A percentile compares a stretch with the other conserved stretches of the same genome.
Evolutionary conservation across 2,113 vertebrate species (phyloP).

Genomic region (Telmatochromis sp.): DNA sequence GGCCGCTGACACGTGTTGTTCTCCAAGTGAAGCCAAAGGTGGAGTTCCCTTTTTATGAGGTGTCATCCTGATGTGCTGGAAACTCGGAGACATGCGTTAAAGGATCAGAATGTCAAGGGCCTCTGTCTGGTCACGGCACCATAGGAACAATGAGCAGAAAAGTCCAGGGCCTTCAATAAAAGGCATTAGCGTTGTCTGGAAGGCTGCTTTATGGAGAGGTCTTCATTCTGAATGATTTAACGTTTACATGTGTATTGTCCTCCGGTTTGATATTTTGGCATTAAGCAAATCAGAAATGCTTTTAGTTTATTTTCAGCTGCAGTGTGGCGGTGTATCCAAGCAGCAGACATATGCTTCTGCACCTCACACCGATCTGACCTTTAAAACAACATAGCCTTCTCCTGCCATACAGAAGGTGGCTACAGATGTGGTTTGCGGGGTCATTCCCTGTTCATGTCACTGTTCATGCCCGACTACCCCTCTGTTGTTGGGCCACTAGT

Average conservation of each 20-base stretch:
- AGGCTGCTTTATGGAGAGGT: background rate
- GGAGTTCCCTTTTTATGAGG: slow-evolving; percentile 62
- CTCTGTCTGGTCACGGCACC: slow-evolving; percentile 39
- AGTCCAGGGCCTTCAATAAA: slow-evolving; percentile 5
- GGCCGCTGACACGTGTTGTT: slow-evolving; percentile 68
- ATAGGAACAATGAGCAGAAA: slow-evolving; percentile 30
- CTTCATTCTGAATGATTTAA: background rate
- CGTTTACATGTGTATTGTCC: background rate
- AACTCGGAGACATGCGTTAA: slow-evolving; percentile 60
- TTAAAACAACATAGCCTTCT: slow-evolving; percentile 57
- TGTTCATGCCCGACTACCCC: slow-evolving; percentile 65
- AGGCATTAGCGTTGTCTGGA: background rate
- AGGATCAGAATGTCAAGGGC: slow-evolving; percentile 63
- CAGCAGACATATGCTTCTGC: slow-evolving; percentile 31
- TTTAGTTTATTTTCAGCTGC: background rate
- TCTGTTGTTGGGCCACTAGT: slow-evolving; percentile 50
- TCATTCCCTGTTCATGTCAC: slow-evolving; percentile 67
- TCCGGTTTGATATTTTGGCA: background rate
- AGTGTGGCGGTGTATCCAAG: background rate
- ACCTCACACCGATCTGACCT: slow-evolving; percentile 48
- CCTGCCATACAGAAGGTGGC: slow-evolving; percentile 37
- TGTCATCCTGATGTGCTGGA: slow-evolving; percentile 69
- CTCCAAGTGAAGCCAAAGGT: slow-evolving; percentile 54
- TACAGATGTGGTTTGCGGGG: slow-evolving; percentile 50
- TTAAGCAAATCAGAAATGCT: background rate